Evolutionary conservation across 2,888 invertebrate species (phyloP).

Genomic region (Cantharis rufa): DNA sequence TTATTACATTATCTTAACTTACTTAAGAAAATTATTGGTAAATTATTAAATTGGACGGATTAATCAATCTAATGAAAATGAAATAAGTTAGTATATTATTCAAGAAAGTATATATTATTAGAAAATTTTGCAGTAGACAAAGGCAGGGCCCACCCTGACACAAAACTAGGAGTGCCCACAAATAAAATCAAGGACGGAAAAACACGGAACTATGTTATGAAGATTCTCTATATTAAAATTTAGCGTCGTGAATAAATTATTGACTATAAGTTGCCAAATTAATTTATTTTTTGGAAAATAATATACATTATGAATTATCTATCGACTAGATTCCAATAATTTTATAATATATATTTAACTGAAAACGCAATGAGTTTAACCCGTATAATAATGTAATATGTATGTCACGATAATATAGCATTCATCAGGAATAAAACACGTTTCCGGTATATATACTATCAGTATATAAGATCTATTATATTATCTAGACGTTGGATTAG

Average conservation of each 20-base stretch:
- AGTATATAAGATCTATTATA: not conserved
- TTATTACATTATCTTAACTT: no score
- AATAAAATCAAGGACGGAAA: not conserved
- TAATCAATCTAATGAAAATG: not conserved
- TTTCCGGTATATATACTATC: not conserved
- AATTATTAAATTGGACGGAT: not conserved
- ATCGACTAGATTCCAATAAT: not conserved
- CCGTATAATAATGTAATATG: not conserved
- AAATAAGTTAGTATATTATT: not conserved
- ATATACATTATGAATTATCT: not conserved
- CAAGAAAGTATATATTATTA: not conserved
- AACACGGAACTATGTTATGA: not conserved
- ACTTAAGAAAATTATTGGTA: not conserved
- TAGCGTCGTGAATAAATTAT: not conserved
- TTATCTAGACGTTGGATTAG: no score
- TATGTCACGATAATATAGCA: not conserved
- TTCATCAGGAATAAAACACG: not conserved
- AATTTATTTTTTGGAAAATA: not conserved
- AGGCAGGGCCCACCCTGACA: not conserved
- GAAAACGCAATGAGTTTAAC: not conserved
- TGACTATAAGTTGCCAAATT: not conserved
- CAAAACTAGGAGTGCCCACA: not conserved
- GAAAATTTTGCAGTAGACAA: not conserved
- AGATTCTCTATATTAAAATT: not conserved
- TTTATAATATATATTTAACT: not conserved